These are phyloP conservation scores for Hyles vespertilio DNA, from an alignment of 1,140 invertebrate species.

Conservation along the genomic window DNA sequence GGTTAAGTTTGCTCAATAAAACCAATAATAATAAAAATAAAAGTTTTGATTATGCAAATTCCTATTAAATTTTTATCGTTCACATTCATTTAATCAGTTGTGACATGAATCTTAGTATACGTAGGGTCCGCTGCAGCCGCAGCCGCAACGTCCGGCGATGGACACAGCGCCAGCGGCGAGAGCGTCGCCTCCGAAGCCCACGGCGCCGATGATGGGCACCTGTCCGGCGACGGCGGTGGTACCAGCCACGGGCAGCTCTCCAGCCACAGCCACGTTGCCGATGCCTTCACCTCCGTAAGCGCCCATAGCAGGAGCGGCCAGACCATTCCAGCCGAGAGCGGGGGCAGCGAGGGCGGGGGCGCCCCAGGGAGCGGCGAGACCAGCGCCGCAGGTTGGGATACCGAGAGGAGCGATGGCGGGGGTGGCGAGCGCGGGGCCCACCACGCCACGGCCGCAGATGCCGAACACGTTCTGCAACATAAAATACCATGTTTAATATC, in stretches of 20 bases:
- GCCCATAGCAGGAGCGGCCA: not conserved
- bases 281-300: slow-evolving; percentile 37
- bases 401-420: not conserved
- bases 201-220: slow-evolving; percentile 11
- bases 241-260: slow-evolving; percentile 38
- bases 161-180: slow-evolving; percentile 10
- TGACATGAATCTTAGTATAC: not conserved
- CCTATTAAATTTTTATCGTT: too few relatives aligned
- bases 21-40: too few relatives aligned
- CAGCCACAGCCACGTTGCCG: slow-evolving; percentile 37
- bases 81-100: too few relatives aligned
- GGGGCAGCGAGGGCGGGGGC: not conserved
- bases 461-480: not conserved
- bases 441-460: not conserved
- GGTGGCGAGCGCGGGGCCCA: not conserved
- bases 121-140: slow-evolving; percentile 3
- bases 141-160: slow-evolving; percentile 8
- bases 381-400: not conserved
- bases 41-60: too few relatives aligned
- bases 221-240: slow-evolving; percentile 11
- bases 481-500: not conserved
- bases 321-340: not conserved
- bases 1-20: too few relatives aligned
- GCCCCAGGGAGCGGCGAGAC: not conserved
- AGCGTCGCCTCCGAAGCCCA: slow-evolving; percentile 2